These are phyloP conservation scores for Tragulus kanchil DNA, from an alignment of 2,113 vertebrate species.

Conservation along the genomic window DNA sequence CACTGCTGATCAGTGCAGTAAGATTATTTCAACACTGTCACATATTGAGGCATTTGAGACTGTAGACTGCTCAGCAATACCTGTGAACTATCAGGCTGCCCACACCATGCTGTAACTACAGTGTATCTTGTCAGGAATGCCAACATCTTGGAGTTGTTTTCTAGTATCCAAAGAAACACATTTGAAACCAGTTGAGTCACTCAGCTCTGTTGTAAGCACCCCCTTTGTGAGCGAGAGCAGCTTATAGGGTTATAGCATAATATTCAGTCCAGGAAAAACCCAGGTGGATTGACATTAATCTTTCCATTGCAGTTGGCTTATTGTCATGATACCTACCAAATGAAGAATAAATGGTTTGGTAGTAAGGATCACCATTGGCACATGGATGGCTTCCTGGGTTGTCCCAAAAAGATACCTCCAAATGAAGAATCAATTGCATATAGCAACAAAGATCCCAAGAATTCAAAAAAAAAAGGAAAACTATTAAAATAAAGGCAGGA, in stretches of 20 bases:
- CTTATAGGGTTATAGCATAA: not conserved
- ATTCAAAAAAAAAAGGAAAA: too few species aligned
- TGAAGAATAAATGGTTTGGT: slow-evolving; percentile 53
- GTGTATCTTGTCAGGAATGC: not conserved
- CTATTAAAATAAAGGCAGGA: not conserved
- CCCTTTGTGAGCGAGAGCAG: not conserved
- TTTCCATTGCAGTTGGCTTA: not conserved
- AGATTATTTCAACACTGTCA: not conserved
- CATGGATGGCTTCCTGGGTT: too few species aligned
- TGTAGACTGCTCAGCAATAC: not conserved
- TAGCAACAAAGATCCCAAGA: not conserved
- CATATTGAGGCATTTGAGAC: not conserved
- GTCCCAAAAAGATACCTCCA: too few species aligned
- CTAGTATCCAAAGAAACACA: not conserved
- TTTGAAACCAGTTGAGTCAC: not conserved
- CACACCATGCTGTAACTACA: not conserved
- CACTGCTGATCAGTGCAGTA: not conserved
- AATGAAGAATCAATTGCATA: too few species aligned
- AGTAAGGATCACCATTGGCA: not conserved
- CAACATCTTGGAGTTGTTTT: not conserved
- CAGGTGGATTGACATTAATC: not conserved
- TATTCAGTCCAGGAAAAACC: not conserved
- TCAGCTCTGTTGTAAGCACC: not conserved
- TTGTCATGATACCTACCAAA: slow-evolving; percentile 30
- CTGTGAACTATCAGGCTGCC: not conserved